Conservation (phyloP, 2,113 vertebrate genomes). For the Misgurnus mizolepis region DNA sequence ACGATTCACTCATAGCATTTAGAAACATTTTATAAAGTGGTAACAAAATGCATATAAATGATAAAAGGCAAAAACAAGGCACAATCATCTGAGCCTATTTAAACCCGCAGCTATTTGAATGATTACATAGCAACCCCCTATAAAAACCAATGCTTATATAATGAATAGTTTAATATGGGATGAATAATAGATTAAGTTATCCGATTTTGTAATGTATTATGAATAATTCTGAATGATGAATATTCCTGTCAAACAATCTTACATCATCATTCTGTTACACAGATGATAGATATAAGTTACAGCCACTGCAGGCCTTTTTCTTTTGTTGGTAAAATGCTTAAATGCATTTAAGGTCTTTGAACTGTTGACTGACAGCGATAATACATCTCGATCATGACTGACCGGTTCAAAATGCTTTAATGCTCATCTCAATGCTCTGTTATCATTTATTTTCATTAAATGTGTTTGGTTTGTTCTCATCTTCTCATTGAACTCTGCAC, state of each 20-base stretch:
- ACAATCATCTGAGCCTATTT: too few species aligned
- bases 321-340: background rate
- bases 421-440: background rate
- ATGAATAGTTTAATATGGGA: too few species aligned
- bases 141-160: too few species aligned
- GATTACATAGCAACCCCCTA: too few species aligned
- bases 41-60: too few species aligned
- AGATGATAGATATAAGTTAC: background rate
- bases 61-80: too few species aligned
- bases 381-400: constrained; percentile 35
- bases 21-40: too few species aligned
- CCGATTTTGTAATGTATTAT: too few species aligned
- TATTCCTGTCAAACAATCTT: background rate
- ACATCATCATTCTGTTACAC: background rate
- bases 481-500: background rate
- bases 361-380: background rate
- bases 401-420: constrained; percentile 42
- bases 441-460: background rate
- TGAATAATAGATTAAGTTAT: too few species aligned
- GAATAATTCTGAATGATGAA: too few species aligned
- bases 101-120: too few species aligned
- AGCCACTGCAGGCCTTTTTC: background rate
- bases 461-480: background rate
- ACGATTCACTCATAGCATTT: too few species aligned
- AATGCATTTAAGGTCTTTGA: background rate